Evolutionary conservation across 2,888 invertebrate species (phyloP), one percentile per base, ranked within the genome.

Genomic region (Cylloceria caligata): DNA sequence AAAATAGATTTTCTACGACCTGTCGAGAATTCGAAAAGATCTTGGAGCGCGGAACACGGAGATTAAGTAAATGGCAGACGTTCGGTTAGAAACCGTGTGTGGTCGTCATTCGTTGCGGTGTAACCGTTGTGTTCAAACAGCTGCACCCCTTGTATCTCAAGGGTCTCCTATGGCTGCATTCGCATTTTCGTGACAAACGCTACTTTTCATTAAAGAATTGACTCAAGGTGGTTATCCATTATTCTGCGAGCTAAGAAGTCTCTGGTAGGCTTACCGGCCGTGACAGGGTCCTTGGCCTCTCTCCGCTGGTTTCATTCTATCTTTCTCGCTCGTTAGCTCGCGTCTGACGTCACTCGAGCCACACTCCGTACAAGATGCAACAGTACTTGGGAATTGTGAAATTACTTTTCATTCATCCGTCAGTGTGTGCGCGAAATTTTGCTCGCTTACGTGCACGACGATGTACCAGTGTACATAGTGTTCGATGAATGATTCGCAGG

Each of bases 211-310:
- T 19, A 19, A 3, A 7, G 47, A 21, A 19, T 49, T 19, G 19
- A 9, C 19, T 24, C n/a, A 60, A 62, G 42, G 34, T 30, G 45
- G 19, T 73, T 1, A 16, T 19, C 34, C n/a, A 19, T 52, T 34
- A 73, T 73, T 64, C 60, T 73, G 49, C 49, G 45, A 64, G 42
- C 73, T 24, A 42, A 52, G 52, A 47, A 45, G 47, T 67, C 64
- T 42, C 30, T 62, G 19, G 45, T 45, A 67, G 62, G 39, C 77
- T 68, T 75, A 52, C 67, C 21, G 77, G 78, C 74, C 72, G 80
- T 73, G 77, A 73, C 76, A 84, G 68, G 82, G 83, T 85, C 80
- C 82, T 85, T 85, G 83, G 83, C 82, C 83, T 83, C 83, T 74
- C 73, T 60, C 52, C 74, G 45, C 78, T 68, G 60, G 52, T 6